Conservation (phyloP, 2,113 vertebrate genomes). For the Halichoeres trimaculatus region DNA sequence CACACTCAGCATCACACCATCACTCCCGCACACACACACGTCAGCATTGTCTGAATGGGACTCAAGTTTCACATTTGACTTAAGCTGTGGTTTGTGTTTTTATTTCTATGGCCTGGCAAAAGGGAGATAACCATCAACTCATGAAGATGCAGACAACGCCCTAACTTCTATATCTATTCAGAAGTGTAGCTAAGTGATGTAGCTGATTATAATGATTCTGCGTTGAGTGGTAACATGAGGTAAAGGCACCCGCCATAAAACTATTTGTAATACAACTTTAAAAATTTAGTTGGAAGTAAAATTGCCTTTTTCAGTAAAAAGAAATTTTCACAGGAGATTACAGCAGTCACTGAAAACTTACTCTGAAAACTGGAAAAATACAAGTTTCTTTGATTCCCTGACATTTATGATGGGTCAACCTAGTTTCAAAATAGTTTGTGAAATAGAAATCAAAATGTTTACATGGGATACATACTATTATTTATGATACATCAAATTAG, state of each 20-base stretch:
- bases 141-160: background rate
- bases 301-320: slow-evolving; percentile 10
- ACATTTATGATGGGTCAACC: slow-evolving; percentile 32
- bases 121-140: background rate
- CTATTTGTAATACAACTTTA: background rate
- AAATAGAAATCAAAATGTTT: background rate
- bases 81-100: no score
- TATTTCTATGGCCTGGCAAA: no score
- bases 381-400: slow-evolving; percentile 54
- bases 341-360: slow-evolving; percentile 25
- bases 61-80: background rate
- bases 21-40: background rate
- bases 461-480: background rate
- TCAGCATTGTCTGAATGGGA: background rate
- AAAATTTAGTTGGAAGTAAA: background rate
- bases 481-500: background rate
- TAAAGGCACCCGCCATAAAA: slow-evolving; percentile 64
- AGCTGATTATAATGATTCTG: background rate
- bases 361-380: slow-evolving; percentile 55
- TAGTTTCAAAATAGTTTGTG: background rate
- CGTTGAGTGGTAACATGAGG: slow-evolving; percentile 26
- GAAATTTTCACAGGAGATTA: slow-evolving; percentile 59
- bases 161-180: background rate
- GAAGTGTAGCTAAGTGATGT: background rate
- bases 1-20: background rate